Percentiles rank a stretch among this genome's conserved stretches.
Conservation (phyloP, 2,113 vertebrate genomes). For the Psilopsiagon aymara region DNA sequence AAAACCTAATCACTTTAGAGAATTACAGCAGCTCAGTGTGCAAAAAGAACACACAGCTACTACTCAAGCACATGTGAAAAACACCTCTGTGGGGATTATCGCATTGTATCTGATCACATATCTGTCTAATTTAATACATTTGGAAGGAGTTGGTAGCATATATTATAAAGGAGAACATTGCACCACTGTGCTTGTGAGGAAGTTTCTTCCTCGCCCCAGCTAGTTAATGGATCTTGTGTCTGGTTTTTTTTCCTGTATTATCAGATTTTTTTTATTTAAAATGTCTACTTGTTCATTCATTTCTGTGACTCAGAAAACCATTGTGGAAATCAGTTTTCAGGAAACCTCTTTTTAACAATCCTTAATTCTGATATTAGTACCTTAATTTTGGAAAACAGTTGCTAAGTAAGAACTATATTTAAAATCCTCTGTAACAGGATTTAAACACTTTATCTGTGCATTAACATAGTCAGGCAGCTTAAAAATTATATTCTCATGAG, state of each 20-base stretch:
- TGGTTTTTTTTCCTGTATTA: not conserved
- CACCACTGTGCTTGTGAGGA: not conserved
- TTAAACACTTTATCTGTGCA: not conserved
- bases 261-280: not conserved
- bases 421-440: not conserved
- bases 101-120: not conserved
- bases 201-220: not conserved
- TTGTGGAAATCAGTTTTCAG: not conserved
- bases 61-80: not conserved
- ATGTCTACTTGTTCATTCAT: not conserved
- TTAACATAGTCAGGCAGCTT: slow-evolving; percentile 5
- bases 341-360: not conserved
- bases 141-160: not conserved
- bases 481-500: slow-evolving; percentile 12
- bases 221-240: not conserved
- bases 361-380: not conserved
- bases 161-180: not conserved
- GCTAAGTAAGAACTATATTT: not conserved
- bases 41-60: not conserved
- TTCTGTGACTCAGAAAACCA: not conserved
- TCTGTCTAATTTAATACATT: not conserved
- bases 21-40: not conserved
- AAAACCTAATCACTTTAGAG: not conserved
- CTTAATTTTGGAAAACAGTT: slow-evolving; percentile 25
- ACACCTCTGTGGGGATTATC: not conserved